Conservation (phyloP, 1,140 invertebrate genomes). For the Drosophila malerkotliana region DNA sequence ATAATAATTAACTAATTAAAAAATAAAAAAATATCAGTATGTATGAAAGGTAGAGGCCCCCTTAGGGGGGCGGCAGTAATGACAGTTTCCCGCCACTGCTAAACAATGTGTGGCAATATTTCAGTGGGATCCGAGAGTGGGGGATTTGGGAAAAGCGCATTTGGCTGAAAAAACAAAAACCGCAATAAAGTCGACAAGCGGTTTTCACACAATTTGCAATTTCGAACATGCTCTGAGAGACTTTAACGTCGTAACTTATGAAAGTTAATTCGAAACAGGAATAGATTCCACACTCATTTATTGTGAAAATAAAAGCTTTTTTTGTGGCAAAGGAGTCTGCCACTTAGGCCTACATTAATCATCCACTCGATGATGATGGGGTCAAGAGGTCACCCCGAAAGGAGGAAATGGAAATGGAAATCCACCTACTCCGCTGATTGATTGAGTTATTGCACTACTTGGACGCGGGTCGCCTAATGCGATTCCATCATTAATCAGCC, state of each 20-base stretch:
- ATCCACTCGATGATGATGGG: slow-evolving; percentile 4
- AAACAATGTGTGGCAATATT: slow-evolving; percentile 46
- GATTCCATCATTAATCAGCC: slow-evolving; percentile 55
- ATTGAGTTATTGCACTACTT: slow-evolving; percentile 49
- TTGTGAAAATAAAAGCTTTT: not conserved
- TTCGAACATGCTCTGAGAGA: slow-evolving; percentile 17
- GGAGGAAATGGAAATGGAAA: slow-evolving; percentile 21
- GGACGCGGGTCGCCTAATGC: slow-evolving; percentile 42
- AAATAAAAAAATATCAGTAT: not conserved
- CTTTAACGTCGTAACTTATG: slow-evolving; percentile 2
- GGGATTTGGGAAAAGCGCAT: slow-evolving; percentile 6
- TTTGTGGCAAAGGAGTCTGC: not conserved
- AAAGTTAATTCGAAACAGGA: slow-evolving; percentile 9
- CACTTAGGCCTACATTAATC: slow-evolving; percentile 36
- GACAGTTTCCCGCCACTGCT: slow-evolving; percentile 48
- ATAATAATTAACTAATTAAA: slow-evolving; percentile 75
- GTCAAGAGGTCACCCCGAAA: slow-evolving; percentile 49
- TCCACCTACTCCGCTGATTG: slow-evolving; percentile 43
- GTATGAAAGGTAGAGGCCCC: too few species aligned
- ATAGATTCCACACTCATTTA: not conserved
- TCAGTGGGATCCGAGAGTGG: slow-evolving; percentile 2
- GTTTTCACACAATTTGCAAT: slow-evolving; percentile 74
- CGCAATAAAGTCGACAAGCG: slow-evolving; percentile 44
- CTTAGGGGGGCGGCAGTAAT: slow-evolving; percentile 23
- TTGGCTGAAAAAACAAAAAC: slow-evolving; percentile 56